phyloP scores from a whole-genome alignment of 2,888 invertebrate genomes.

The Andrena praecox region DNA sequence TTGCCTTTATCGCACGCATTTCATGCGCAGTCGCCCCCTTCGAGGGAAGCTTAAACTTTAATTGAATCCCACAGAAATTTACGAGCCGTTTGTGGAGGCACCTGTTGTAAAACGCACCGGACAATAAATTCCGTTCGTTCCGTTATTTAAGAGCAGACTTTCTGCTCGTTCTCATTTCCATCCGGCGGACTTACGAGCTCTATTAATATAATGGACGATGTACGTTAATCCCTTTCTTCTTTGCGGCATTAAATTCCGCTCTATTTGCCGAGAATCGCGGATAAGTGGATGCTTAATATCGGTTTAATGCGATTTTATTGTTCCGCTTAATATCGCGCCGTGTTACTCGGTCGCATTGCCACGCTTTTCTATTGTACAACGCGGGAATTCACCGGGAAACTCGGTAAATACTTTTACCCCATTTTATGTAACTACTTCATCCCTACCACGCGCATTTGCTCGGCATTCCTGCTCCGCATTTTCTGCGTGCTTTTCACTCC shows the following conservation, averaged over 20 bases:
- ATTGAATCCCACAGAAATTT: conserved; percentile 51
- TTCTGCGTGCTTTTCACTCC: too few relatives aligned
- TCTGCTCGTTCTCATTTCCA: conserved; percentile 49
- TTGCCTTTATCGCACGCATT: conserved; percentile 30
- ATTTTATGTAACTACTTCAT: not conserved
- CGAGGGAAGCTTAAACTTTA: conserved; percentile 42
- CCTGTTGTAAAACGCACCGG: conserved; percentile 47
- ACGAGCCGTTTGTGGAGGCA: conserved; percentile 42
- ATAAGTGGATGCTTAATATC: conserved; percentile 48
- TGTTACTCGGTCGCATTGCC: conserved; percentile 6
- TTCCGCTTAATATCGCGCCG: conserved; percentile 27
- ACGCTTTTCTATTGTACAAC: not conserved
- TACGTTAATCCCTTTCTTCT: conserved; percentile 44
- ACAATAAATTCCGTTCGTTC: conserved; percentile 45
- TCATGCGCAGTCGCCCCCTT: conserved; percentile 12
- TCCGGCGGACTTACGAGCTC: conserved; percentile 24
- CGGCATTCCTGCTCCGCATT: too few relatives aligned
- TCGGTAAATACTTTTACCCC: too few relatives aligned
- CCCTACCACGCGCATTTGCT: not conserved
- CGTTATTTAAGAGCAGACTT: conserved; percentile 43
- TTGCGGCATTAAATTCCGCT: conserved; percentile 35
- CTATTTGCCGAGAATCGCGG: conserved; percentile 36
- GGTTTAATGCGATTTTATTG: conserved; percentile 49
- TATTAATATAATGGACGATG: conserved; percentile 46
- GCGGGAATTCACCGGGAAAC: not conserved